These are phyloP conservation scores for Geopemphigus sp. DNA, from an alignment of 1,140 invertebrate species.

Conservation along the genomic window DNA sequence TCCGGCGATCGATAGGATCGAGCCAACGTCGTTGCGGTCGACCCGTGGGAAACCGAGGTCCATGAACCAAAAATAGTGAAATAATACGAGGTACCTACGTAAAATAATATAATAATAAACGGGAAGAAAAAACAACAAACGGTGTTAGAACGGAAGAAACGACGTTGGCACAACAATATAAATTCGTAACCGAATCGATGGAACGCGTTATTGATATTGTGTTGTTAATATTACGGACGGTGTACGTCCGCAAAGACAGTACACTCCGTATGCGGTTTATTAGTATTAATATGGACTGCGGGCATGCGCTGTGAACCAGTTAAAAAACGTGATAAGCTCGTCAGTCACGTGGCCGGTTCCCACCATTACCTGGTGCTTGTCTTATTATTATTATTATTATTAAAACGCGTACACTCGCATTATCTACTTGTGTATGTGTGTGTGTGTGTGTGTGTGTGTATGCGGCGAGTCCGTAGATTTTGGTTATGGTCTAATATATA, in stretches of 20 bases:
- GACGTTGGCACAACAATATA: not conserved
- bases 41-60: slow-evolving; percentile 39
- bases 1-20: not conserved
- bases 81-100: not conserved
- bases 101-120: slow-evolving; percentile 2
- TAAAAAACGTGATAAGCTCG: slow-evolving; percentile 49
- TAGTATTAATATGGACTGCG: slow-evolving; percentile 12
- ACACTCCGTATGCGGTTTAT: slow-evolving; percentile 47
- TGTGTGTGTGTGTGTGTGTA: slow-evolving; percentile 11
- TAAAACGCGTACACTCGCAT: slow-evolving; percentile 47
- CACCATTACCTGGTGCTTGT: slow-evolving; percentile 39
- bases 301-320: slow-evolving; percentile 42
- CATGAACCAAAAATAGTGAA: slow-evolving; percentile 11
- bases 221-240: not conserved
- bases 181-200: slow-evolving; percentile 9
- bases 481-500: slow-evolving; percentile 16
- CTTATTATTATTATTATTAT: slow-evolving; percentile 40
- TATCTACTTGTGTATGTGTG: slow-evolving; percentile 35
- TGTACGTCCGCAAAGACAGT: slow-evolving; percentile 32
- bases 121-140: not conserved
- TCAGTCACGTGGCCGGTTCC: slow-evolving; percentile 49
- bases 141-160: not conserved
- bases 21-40: slow-evolving; percentile 5
- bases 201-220: not conserved
- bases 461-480: slow-evolving; percentile 6